phyloP scores from a whole-genome alignment of 2,888 invertebrate species.

The Tinea trinotella region DNA sequence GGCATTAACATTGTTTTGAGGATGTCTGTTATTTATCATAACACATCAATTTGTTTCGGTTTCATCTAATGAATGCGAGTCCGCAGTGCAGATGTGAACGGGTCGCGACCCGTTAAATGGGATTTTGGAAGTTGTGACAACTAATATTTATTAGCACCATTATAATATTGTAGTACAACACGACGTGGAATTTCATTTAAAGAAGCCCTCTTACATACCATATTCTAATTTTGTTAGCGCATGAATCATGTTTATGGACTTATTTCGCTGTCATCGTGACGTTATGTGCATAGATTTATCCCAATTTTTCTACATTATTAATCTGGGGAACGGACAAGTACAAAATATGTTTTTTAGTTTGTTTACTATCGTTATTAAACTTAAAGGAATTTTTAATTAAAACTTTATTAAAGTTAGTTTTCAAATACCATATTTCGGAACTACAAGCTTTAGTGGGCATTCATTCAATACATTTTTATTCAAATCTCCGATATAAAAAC shows the following conservation, averaged over 20 bases:
- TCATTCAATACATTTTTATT: not conserved
- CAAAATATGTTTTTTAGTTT: not conserved
- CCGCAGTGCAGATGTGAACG: constrained; percentile 25
- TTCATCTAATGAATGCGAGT: constrained; percentile 33
- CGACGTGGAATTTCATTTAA: constrained; percentile 67
- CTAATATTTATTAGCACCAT: constrained; percentile 50
- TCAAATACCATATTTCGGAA: not conserved
- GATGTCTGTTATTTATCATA: constrained; percentile 38
- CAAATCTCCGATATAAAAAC: not conserved
- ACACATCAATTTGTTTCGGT: constrained; percentile 43
- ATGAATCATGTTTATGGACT: constrained; percentile 55
- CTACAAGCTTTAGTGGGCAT: not conserved
- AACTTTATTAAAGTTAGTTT: not conserved
- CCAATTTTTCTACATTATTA: not conserved
- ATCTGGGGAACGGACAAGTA: too few species aligned
- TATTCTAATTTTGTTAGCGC: constrained; percentile 51
- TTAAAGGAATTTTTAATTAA: not conserved
- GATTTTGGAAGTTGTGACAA: constrained; percentile 43
- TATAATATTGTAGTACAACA: constrained; percentile 22
- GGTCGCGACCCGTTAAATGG: constrained; percentile 20
- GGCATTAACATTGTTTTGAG: not conserved
- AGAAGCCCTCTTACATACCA: constrained; percentile 39
- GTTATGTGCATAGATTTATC: not conserved
- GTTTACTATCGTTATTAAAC: not conserved
- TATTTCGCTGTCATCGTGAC: not conserved